Conservation (phyloP, 2,113 vertebrate genomes). For the Cathartes aura region DNA sequence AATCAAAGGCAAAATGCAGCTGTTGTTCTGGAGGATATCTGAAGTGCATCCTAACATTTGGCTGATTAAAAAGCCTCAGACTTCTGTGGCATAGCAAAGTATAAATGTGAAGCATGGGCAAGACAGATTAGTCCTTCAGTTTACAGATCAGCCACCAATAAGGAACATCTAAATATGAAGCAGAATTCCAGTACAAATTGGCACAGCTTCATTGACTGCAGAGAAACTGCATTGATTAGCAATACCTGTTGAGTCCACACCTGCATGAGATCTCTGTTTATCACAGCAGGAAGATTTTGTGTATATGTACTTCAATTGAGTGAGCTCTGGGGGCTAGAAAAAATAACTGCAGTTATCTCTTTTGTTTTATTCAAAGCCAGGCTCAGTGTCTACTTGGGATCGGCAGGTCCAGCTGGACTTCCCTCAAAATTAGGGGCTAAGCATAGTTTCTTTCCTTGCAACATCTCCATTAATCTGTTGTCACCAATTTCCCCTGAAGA, state of each 20-base stretch:
- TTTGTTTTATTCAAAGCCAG: not conserved
- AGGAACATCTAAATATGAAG: not conserved
- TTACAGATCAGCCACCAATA: not conserved
- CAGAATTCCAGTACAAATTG: not conserved
- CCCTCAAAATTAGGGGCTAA: not conserved
- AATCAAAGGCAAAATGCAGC: conserved; percentile 1
- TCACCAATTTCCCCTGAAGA: not conserved
- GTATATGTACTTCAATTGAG: not conserved
- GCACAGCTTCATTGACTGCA: not conserved
- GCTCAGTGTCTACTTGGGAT: not conserved
- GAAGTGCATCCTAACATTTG: not conserved
- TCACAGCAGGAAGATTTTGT: not conserved
- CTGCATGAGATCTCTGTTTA: not conserved
- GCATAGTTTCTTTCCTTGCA: not conserved
- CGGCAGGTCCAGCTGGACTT: not conserved
- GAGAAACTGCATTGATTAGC: not conserved
- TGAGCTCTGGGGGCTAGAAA: not conserved
- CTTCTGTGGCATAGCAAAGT: not conserved
- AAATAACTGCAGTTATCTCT: not conserved
- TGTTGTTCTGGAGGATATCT: not conserved
- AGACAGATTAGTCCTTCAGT: not conserved
- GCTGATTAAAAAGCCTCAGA: not conserved
- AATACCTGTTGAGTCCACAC: conserved; percentile 6
- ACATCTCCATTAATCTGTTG: not conserved
- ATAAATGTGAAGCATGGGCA: not conserved